These are phyloP conservation scores for Ptilodon capucinus DNA, from an alignment of 2,888 invertebrate genomes.

Conservation along the genomic window DNA sequence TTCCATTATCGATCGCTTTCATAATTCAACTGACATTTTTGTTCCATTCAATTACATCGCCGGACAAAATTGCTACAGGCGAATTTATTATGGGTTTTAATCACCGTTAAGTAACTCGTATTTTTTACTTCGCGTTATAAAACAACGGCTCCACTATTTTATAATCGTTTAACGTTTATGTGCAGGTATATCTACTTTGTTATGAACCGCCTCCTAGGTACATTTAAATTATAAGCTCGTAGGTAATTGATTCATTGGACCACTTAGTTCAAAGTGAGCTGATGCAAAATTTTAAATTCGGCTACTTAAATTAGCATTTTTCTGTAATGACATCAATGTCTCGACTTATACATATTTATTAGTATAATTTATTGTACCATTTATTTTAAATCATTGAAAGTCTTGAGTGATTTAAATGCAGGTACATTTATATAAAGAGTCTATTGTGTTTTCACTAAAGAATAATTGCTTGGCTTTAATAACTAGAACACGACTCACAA, in stretches of 20 bases:
- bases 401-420: slow-evolving; percentile 62
- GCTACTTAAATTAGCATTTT: slow-evolving; percentile 63
- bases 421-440: slow-evolving; percentile 57
- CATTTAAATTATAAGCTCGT: slow-evolving; percentile 21
- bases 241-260: slow-evolving; percentile 34
- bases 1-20: slow-evolving; percentile 79
- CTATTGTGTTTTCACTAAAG: slow-evolving; percentile 64
- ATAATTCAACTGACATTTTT: slow-evolving; percentile 80
- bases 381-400: slow-evolving; percentile 64
- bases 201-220: slow-evolving; percentile 15
- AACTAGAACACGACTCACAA: slow-evolving; percentile 59
- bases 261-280: slow-evolving; percentile 36
- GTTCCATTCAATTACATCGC: slow-evolving; percentile 68
- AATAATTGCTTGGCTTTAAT: slow-evolving; percentile 48
- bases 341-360: slow-evolving; percentile 69
- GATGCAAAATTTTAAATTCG: slow-evolving; percentile 53
- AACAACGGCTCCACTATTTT: slow-evolving; percentile 19
- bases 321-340: slow-evolving; percentile 63
- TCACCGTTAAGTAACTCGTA: slow-evolving; percentile 35
- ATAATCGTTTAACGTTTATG: slow-evolving; percentile 1
- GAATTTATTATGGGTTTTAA: slow-evolving; percentile 48
- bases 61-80: slow-evolving; percentile 42
- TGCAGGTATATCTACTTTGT: background rate
- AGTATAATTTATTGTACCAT: slow-evolving; percentile 67
- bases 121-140: slow-evolving; percentile 39